phyloP scores from a whole-genome alignment of 2,113 vertebrate genomes.

The Menura novaehollandiae region DNA sequence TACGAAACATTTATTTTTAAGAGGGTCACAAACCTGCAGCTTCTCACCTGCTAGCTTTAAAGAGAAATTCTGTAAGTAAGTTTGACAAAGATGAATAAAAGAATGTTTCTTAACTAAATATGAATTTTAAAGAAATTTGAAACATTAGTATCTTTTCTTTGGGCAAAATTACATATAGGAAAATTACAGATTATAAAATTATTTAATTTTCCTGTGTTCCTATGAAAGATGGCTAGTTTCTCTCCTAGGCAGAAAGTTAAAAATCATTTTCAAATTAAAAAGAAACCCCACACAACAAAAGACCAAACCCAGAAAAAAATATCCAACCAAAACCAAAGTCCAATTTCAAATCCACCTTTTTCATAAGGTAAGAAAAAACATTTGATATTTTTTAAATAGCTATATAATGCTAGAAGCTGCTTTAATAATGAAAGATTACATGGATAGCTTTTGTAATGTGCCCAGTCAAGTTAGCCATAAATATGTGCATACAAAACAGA shows the following conservation, averaged over 20 bases:
- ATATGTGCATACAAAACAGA: conserved; percentile 47
- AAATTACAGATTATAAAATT: not conserved
- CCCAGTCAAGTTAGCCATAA: conserved; percentile 17
- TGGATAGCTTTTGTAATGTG: conserved; percentile 18
- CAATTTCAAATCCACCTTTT: not conserved
- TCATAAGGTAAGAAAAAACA: not conserved
- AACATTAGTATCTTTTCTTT: not conserved
- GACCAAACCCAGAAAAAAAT: not conserved
- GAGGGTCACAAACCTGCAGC: not conserved
- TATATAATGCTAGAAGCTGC: not conserved
- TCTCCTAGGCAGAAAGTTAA: not conserved
- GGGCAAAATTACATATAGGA: not conserved
- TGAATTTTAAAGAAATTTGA: not conserved
- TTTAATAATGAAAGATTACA: conserved; percentile 39
- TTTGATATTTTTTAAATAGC: not conserved
- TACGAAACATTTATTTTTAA: not conserved
- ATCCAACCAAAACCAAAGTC: not conserved
- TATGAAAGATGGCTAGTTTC: not conserved
- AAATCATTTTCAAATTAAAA: not conserved
- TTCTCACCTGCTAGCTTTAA: not conserved
- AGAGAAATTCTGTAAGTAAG: not conserved
- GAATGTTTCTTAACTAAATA: not conserved
- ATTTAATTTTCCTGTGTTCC: not conserved
- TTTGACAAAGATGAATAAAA: not conserved
- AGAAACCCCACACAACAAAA: not conserved